A percentile compares a stretch with the other conserved stretches of the same genome.
Conservation (phyloP, 2,888 invertebrate genomes). For the Margaritifera margaritifera region DNA sequence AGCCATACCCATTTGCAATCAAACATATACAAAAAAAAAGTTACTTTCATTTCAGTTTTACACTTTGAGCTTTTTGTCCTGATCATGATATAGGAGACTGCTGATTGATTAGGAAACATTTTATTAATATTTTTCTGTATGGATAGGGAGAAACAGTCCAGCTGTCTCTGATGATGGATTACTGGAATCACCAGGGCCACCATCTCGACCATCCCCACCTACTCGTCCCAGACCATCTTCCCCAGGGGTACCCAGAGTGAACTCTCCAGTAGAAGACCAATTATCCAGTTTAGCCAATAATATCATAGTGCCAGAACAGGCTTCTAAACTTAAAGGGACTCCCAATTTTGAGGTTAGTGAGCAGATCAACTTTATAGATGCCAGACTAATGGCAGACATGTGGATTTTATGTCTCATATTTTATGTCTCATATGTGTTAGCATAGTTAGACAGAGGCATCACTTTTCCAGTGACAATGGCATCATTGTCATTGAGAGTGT, state of each 20-base stretch:
- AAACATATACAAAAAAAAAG: no score
- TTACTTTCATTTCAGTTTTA: no score
- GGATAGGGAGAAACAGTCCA: slow-evolving; percentile 56
- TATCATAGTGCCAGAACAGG: slow-evolving; percentile 35
- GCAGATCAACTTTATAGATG: background rate
- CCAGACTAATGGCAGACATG: no score
- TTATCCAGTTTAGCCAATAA: slow-evolving; percentile 13
- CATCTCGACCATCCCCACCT: slow-evolving; percentile 33
- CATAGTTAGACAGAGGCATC: no score
- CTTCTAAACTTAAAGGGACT: slow-evolving; percentile 32
- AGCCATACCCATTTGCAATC: no score
- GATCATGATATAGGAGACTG: no score
- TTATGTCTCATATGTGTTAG: no score
- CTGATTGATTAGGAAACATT: no score
- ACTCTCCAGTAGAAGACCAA: background rate
- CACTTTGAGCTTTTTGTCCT: no score
- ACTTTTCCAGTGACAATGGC: no score
- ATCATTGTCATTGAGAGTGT: no score
- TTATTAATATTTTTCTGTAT: background rate
- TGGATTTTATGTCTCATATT: no score
- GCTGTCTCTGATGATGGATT: slow-evolving; percentile 33
- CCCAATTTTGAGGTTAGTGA: slow-evolving; percentile 42
- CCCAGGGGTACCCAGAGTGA: slow-evolving; percentile 8
- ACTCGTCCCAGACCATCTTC: slow-evolving; percentile 28
- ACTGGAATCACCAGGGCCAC: slow-evolving; percentile 27